phyloP scores from a whole-genome alignment of 2,888 invertebrate species.

The Sphaeridia pumilis region DNA sequence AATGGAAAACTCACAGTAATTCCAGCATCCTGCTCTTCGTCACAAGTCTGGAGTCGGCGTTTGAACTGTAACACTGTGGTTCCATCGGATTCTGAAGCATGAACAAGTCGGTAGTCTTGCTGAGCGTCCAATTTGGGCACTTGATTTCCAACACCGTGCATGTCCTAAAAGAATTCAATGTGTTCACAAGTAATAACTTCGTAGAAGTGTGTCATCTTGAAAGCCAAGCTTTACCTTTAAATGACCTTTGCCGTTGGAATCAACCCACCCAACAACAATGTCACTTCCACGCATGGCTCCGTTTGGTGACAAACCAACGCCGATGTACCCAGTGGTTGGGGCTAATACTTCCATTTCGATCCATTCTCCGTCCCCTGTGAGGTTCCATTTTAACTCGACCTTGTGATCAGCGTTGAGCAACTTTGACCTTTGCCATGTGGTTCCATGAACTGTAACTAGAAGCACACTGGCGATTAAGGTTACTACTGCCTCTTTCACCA shows the following conservation, averaged over 20 bases:
- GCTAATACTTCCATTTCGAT: slow-evolving; percentile 56
- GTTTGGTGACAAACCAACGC: slow-evolving; percentile 70
- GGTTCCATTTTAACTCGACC: slow-evolving; percentile 17
- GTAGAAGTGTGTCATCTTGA: neutral
- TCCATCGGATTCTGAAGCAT: slow-evolving; percentile 36
- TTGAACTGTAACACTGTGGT: slow-evolving; percentile 38
- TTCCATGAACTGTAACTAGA: no score
- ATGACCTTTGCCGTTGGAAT: slow-evolving; percentile 41
- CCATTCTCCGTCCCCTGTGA: neutral
- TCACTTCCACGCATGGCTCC: slow-evolving; percentile 71
- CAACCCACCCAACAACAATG: slow-evolving; percentile 82
- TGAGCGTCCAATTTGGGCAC: slow-evolving; percentile 36
- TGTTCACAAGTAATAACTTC: neutral
- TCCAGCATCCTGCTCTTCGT: slow-evolving; percentile 23
- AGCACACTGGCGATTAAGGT: no score
- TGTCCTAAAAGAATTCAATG: slow-evolving; percentile 35
- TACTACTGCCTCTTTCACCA: no score
- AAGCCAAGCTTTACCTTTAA: slow-evolving; percentile 15
- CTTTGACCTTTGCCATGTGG: neutral
- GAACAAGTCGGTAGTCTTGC: slow-evolving; percentile 37
- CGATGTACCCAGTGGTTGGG: slow-evolving; percentile 71
- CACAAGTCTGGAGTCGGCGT: slow-evolving; percentile 39
- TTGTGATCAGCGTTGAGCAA: neutral
- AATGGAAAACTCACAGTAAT: slow-evolving; percentile 16
- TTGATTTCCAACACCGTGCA: slow-evolving; percentile 32